Base-by-base conservation (phyloP, 2,113 vertebrate genomes). In the Syngnathus typhle region DNA sequence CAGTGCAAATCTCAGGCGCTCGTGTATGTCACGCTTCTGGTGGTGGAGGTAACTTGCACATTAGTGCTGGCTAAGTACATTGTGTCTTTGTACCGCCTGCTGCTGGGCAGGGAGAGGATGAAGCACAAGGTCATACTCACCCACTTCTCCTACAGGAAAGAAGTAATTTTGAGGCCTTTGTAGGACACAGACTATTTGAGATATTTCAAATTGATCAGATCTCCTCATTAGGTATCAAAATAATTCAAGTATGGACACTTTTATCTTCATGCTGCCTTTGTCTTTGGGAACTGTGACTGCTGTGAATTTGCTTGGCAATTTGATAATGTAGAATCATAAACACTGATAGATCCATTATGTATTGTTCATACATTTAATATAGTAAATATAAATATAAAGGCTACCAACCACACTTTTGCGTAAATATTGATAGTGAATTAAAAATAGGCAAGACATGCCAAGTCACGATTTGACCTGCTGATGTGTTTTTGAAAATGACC, bases 81-180 rank as follows among this genome's bases (percentile, higher is more conserved):
- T 0, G 44, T 86, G 1, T 78, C 84, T 2, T 72, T 95, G 19
- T 88, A 79, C 71, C 70, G 13, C 3, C 84, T 89, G 72, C 75
- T 87, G 1, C 69, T 86, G 55, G 1, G 9, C 21, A 77, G 73
- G 21, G 74, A 88, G 67, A 85, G 60, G 39, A 38, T 76, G 16
- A 49, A 74, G 54, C 60, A 76, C 36, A 64, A 59, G 63, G 71
- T 92, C 60, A 89, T 79, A 69, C 85, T 92, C 21, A 91, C 86
- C 0, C 82, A 8, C 16, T 91, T 91, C 59, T 85, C 90, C 52
- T 82, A 88, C 81, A 89, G 77, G 63, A 91, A 81, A 70, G 88
- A 91, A 7, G 64, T 91, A 39, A 84, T 74, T 38, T 58, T 91
- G 2, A 75, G 60, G 67, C 85, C 89, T 59, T 12, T 88, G 1